These are phyloP conservation scores for Syngnathus floridae DNA, from an alignment of 2,113 vertebrate species.

Conservation along the genomic window DNA sequence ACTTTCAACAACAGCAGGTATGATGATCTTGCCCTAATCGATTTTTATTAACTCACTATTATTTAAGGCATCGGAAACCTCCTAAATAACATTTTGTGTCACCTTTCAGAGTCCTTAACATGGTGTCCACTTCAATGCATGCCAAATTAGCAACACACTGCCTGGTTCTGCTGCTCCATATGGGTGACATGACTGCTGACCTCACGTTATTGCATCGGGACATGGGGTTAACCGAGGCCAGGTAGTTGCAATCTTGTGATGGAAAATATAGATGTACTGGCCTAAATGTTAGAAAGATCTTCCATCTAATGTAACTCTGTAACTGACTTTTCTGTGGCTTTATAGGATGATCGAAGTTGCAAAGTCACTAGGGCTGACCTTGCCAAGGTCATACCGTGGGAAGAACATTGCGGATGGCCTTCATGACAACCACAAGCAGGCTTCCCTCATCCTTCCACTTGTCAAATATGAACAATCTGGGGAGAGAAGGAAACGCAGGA, in stretches of 20 bases:
- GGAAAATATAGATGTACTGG: not conserved
- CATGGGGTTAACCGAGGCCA: conserved; percentile 56
- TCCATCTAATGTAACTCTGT: not conserved
- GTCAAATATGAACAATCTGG: conserved; percentile 57
- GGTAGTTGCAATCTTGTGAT: conserved; percentile 26
- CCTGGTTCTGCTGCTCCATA: conserved; percentile 68
- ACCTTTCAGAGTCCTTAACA: conserved; percentile 51
- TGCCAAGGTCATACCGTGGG: conserved; percentile 60
- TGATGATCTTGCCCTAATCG: not conserved
- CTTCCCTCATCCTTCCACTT: conserved; percentile 76
- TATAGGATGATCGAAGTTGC: conserved; percentile 79
- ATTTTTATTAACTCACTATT: not conserved
- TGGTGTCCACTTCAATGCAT: conserved; percentile 59
- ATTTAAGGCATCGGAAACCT: not conserved
- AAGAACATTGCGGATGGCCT: not conserved
- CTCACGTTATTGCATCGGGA: conserved; percentile 70
- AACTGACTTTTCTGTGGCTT: conserved; percentile 1
- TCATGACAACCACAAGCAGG: conserved; percentile 71
- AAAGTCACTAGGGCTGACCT: conserved; percentile 81
- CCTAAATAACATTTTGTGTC: not conserved
- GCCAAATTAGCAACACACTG: conserved; percentile 63
- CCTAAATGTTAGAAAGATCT: not conserved
- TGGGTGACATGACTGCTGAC: conserved; percentile 59
- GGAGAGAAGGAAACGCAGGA: conserved; percentile 72
- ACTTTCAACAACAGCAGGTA: conserved; percentile 64